Percentiles rank a stretch among this genome's conserved stretches.
phyloP scores from a whole-genome alignment of 2,888 invertebrate species.

The Lordiphosa andalusiaca region DNA sequence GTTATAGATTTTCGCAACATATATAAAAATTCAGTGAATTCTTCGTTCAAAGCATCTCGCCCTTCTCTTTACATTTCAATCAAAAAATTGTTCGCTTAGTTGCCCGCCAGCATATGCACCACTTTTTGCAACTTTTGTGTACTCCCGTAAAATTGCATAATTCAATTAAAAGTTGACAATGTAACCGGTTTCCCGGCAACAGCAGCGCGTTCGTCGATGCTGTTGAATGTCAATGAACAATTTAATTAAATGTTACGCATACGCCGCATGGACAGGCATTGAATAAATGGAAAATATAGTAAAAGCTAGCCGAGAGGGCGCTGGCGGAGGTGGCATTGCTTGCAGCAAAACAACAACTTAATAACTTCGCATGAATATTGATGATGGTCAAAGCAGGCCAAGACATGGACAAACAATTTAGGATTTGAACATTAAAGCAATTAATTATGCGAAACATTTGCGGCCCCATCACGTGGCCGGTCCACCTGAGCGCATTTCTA shows the following conservation, averaged over 20 bases:
- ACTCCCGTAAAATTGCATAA: conserved; percentile 37
- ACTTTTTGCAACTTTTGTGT: conserved; percentile 45
- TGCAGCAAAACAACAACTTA: conserved; percentile 8
- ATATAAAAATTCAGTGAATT: conserved; percentile 5
- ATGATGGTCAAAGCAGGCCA: conserved; percentile 22
- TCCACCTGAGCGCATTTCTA: conserved; percentile 19
- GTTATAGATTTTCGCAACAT: conserved; percentile 4
- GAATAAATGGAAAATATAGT: conserved; percentile 2
- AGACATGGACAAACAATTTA: conserved; percentile 21
- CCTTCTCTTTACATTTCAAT: not conserved
- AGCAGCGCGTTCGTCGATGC: not conserved
- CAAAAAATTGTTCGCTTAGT: not conserved
- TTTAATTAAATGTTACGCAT: conserved; percentile 59
- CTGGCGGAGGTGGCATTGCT: not conserved
- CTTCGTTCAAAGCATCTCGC: not conserved
- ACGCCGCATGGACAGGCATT: conserved; percentile 22
- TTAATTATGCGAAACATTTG: conserved; percentile 44
- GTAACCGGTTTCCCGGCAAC: conserved; percentile 24
- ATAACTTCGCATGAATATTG: conserved; percentile 49
- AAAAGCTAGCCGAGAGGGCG: conserved; percentile 9
- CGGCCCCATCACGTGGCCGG: conserved; percentile 28
- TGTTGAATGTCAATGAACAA: conserved; percentile 46
- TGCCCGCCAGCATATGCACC: conserved; percentile 19
- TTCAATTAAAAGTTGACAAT: conserved; percentile 61
- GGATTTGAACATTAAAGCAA: conserved; percentile 37